Conservation (phyloP, 2,888 invertebrate genomes). For the Apamea epomidion region DNA sequence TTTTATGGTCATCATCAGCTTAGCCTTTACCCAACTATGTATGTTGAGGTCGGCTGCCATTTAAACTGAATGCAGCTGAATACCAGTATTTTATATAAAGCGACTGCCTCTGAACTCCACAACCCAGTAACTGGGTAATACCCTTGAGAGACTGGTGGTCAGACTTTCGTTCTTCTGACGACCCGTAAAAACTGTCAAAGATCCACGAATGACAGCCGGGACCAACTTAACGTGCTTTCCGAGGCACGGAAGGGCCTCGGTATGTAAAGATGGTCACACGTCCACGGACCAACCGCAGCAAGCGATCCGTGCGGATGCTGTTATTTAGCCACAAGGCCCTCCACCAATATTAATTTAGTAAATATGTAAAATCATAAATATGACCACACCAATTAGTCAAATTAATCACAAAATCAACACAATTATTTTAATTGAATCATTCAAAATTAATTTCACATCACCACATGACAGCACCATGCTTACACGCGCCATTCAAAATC, state of each 20-base stretch:
- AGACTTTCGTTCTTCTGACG: not conserved
- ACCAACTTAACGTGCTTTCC: not conserved
- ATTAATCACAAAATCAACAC: slow-evolving; percentile 5
- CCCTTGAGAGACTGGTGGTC: not conserved
- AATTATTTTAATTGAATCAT: not conserved
- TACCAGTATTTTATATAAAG: not conserved
- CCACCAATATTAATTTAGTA: not conserved
- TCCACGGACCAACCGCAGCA: not conserved
- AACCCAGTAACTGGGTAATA: not conserved
- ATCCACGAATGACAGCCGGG: not conserved
- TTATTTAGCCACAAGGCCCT: not conserved
- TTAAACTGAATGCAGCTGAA: not conserved
- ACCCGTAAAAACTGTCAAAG: not conserved
- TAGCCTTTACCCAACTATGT: not conserved
- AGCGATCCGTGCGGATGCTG: not conserved
- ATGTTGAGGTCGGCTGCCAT: not conserved
- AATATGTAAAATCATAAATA: not conserved
- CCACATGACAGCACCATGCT: not conserved
- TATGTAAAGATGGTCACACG: not conserved
- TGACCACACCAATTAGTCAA: not conserved
- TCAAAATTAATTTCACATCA: not conserved
- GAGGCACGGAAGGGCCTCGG: not conserved
- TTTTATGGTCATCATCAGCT: not conserved
- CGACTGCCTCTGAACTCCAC: too few species aligned
- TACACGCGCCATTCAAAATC: slow-evolving; percentile 3